phyloP scores from a whole-genome alignment of 2,113 vertebrate genomes.

The Xyrauchen texanus region DNA sequence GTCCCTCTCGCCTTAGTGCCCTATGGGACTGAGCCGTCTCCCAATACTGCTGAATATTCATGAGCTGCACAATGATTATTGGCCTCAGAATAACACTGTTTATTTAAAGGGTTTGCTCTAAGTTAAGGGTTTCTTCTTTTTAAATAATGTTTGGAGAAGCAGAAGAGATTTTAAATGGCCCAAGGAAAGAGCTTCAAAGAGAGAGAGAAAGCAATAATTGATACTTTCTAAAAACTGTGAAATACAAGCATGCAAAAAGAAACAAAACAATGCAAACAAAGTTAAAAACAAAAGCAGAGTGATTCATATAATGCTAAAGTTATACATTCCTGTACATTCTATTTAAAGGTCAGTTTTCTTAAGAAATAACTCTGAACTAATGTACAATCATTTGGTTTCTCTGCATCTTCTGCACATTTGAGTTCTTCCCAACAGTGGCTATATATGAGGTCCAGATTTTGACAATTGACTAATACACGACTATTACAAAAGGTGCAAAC shows the following conservation, averaged over 20 bases:
- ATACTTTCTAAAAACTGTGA: neutral
- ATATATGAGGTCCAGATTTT: too few species aligned
- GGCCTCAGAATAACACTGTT: constrained; percentile 14
- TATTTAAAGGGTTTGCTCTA: constrained; percentile 21
- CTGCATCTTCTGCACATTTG: too few species aligned
- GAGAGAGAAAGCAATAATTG: neutral
- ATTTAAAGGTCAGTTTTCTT: too few species aligned
- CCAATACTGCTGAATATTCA: constrained; percentile 27
- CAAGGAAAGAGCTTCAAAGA: constrained; percentile 35
- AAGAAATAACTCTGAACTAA: too few species aligned
- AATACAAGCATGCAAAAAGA: neutral
- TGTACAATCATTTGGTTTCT: too few species aligned
- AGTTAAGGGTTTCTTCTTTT: constrained; percentile 21
- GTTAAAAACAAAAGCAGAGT: neutral
- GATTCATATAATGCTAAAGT: too few species aligned
- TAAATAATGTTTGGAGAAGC: constrained; percentile 36
- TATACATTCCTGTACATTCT: too few species aligned
- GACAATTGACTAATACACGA: too few species aligned
- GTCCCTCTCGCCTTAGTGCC: neutral
- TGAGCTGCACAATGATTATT: constrained; percentile 30
- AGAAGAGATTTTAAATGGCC: constrained; percentile 14
- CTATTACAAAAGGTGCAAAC: too few species aligned
- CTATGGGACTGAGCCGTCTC: neutral
- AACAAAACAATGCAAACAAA: neutral
- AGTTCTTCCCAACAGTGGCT: too few species aligned